These are phyloP conservation scores for Caenorhabditis sp. DNA, from an alignment of 2,888 invertebrate species.

Conservation along the genomic window DNA sequence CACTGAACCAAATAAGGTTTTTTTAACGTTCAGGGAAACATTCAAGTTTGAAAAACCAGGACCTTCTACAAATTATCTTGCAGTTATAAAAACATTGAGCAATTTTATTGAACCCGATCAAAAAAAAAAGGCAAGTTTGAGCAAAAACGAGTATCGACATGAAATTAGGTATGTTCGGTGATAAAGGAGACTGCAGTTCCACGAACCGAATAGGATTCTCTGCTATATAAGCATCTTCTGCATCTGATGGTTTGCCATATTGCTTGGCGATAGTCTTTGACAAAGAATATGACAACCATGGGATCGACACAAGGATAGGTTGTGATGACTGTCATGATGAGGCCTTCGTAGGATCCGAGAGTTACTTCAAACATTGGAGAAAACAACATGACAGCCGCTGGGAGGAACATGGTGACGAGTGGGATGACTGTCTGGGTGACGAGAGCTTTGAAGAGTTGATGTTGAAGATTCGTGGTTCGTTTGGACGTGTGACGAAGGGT, in stretches of 20 bases:
- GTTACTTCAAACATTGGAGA: constrained; percentile 54
- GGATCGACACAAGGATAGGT: constrained; percentile 64
- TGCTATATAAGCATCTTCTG: constrained; percentile 27
- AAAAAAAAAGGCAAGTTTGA: not conserved
- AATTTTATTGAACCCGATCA: not conserved
- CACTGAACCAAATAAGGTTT: no score
- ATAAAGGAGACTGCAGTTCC: constrained; percentile 49
- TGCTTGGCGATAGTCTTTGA: constrained; percentile 52
- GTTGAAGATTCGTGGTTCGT: constrained; percentile 41
- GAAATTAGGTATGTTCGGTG: constrained; percentile 11
- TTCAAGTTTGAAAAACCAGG: no score
- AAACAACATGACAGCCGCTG: constrained; percentile 55
- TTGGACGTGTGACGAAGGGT: constrained; percentile 48
- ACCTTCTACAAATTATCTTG: no score
- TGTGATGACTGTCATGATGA: constrained; percentile 57
- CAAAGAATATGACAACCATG: constrained; percentile 60
- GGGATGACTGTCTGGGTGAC: constrained; percentile 60
- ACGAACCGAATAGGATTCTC: constrained; percentile 36
- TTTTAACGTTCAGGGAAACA: no score
- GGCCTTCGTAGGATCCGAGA: constrained; percentile 43
- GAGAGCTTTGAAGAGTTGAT: constrained; percentile 60
- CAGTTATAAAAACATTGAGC: not conserved
- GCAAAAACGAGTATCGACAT: not conserved
- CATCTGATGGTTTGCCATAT: constrained; percentile 46
- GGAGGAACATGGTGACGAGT: constrained; percentile 56